Base-by-base conservation (phyloP, 1,140 invertebrate species). In the Notospermus geniculatus region DNA sequence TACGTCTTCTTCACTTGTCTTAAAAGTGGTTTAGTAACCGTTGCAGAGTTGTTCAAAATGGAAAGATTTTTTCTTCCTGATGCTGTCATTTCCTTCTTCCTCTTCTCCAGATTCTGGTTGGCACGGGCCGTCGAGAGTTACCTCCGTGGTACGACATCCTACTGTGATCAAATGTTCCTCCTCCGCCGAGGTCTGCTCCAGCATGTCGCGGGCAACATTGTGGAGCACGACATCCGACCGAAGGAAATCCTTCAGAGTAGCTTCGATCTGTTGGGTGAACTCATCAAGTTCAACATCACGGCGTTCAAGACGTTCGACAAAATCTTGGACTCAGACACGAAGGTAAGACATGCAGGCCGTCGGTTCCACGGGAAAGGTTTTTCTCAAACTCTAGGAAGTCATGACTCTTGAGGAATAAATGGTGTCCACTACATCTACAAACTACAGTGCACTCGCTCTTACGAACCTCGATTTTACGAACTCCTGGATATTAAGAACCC, bases 171-270 rank as follows among this genome's bases (percentile, higher is more conserved):
- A 64, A 70, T 83, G 28, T 84, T 84, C 60, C 67, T 83, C 4
- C 76, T 84, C 63, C 69, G 79, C 7, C 66, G 82, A 25, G 81
- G 80, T 50, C 65, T 84, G 17, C 66, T 84, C 5, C 71, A 80
- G 79, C 80, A 82, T 74, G 75, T 81, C 52, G 74, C 78, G 57
- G 67, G 71, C 46, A 81, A 80, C 64, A 79, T 82, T 52, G 72
- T 80, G 13, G 72, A 78, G 60, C 73, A 78, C 67, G 78, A 76
- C 66, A 75, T 76, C n/a, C 64, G 77, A 54, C 81, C 81, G 57
- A 83, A 82, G 60, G 83, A 84, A 70, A 81, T 83, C 45, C 68
- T 82, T 30, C 83, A 84, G 71, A 83, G 81, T 66, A 83, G 82
- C 61, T 83, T 84, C 72, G 83, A 84, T 62, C 69, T 84, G 55